Conservation (phyloP, 2,113 vertebrate species). For the Pangasianodon hypophthalmus region DNA sequence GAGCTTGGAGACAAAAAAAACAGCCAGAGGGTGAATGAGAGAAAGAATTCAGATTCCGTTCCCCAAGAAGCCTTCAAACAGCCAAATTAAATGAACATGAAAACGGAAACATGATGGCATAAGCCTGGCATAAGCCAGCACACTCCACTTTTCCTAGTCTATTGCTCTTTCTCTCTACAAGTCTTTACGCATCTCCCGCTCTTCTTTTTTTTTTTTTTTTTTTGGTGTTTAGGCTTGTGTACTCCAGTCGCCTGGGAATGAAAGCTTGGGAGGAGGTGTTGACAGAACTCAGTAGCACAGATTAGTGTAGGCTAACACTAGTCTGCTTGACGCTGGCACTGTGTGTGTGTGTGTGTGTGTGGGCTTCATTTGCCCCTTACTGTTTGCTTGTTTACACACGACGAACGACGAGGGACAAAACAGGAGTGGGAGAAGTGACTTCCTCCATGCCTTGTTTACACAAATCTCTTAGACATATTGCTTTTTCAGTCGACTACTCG, state of each 20-base stretch:
- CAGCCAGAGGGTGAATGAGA: slow-evolving; percentile 2
- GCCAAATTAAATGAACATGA: slow-evolving; percentile 1
- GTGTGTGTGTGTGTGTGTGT: slow-evolving; percentile 15
- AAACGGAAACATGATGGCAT: neutral
- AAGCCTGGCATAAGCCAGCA: slow-evolving; percentile 20
- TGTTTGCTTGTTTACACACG: slow-evolving; percentile 35
- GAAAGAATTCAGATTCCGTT: slow-evolving; percentile 12
- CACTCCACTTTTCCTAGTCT: neutral
- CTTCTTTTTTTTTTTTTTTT: neutral
- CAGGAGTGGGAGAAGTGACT: slow-evolving; percentile 19
- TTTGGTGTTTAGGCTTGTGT: slow-evolving; percentile 13
- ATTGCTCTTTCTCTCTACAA: slow-evolving; percentile 30
- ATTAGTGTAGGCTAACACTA: slow-evolving; percentile 36
- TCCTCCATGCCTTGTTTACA: slow-evolving; percentile 28
- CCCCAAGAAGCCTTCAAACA: slow-evolving; percentile 31
- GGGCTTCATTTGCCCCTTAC: slow-evolving; percentile 5
- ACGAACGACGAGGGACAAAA: slow-evolving; percentile 12
- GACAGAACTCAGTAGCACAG: slow-evolving; percentile 29
- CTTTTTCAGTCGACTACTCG: neutral
- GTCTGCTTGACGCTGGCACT: slow-evolving; percentile 14
- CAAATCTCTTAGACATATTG: slow-evolving; percentile 8
- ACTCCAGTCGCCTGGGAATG: slow-evolving; percentile 17
- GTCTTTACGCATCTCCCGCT: slow-evolving; percentile 7
- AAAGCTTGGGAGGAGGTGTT: slow-evolving; percentile 20
- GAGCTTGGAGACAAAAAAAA: neutral